phyloP scores from a whole-genome alignment of 2,888 invertebrate species.

The Andrena chrysosceles region DNA sequence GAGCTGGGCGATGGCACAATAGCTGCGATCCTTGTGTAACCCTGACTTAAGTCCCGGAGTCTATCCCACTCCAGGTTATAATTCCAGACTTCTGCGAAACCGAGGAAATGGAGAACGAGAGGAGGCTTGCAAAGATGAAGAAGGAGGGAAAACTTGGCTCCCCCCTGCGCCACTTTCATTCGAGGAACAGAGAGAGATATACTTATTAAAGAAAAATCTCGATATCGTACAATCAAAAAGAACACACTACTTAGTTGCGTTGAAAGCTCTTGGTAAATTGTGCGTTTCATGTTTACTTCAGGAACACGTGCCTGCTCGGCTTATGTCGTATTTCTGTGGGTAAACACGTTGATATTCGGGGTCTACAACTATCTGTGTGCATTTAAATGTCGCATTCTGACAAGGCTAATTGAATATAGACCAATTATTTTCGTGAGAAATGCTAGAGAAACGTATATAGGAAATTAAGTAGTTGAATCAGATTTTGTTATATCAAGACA shows the following conservation, averaged over 20 bases:
- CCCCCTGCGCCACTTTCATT: slow-evolving; percentile 48
- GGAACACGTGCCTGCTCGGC: background rate
- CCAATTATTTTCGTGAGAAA: background rate
- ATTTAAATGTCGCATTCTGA: background rate
- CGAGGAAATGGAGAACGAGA: slow-evolving; percentile 75
- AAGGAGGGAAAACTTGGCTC: slow-evolving; percentile 55
- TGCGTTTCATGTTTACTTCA: background rate
- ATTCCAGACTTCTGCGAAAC: slow-evolving; percentile 83
- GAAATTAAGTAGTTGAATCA: background rate
- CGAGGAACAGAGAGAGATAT: slow-evolving; percentile 53
- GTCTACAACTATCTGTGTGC: background rate
- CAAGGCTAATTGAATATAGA: background rate
- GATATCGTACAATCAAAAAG: background rate
- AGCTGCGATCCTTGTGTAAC: slow-evolving; percentile 85
- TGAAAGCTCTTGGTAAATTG: background rate
- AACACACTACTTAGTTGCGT: background rate
- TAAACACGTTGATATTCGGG: background rate
- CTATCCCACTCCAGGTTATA: slow-evolving; percentile 83
- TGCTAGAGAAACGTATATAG: background rate
- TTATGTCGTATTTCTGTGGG: background rate
- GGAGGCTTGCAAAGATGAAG: slow-evolving; percentile 36
- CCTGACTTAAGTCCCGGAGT: slow-evolving; percentile 84
- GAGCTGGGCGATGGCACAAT: slow-evolving; percentile 82
- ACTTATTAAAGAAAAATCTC: slow-evolving; percentile 64
- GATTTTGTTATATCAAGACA: background rate